Percentiles rank a stretch among this genome's conserved stretches.
phyloP scores from a whole-genome alignment of 2,797 vertebrate species.

The Parauchenoglanis punctatus region DNA sequence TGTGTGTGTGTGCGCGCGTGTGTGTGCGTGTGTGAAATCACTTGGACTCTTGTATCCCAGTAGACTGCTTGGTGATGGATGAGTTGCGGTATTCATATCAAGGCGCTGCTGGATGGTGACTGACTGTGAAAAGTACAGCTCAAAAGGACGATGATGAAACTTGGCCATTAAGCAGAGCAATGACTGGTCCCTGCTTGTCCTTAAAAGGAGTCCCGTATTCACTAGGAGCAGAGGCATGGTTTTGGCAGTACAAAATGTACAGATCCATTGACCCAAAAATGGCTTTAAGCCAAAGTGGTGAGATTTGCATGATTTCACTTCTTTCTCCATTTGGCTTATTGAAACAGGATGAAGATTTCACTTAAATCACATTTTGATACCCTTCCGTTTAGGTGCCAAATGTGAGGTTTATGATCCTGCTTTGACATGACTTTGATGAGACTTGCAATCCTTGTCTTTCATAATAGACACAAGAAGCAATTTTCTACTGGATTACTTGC shows the following conservation, averaged over 20 bases:
- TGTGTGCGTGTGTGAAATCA: slow-evolving; percentile 39
- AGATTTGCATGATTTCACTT: slow-evolving; percentile 16
- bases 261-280: slow-evolving; percentile 24
- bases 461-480: not conserved
- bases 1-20: slow-evolving; percentile 30
- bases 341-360: slow-evolving; percentile 2
- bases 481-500: not conserved
- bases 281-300: slow-evolving; percentile 23
- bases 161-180: slow-evolving; percentile 46
- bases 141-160: slow-evolving; percentile 51
- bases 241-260: slow-evolving; percentile 34
- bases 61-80: slow-evolving; percentile 67
- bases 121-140: slow-evolving; percentile 48
- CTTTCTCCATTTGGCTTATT: slow-evolving; percentile 21
- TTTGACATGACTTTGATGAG: slow-evolving; percentile 36
- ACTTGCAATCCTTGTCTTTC: not conserved
- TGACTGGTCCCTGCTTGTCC: slow-evolving; percentile 41
- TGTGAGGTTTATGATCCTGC: slow-evolving; percentile 43
- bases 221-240: slow-evolving; percentile 13
- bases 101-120: slow-evolving; percentile 57
- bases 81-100: slow-evolving; percentile 56
- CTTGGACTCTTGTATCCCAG: slow-evolving; percentile 62
- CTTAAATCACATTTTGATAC: slow-evolving; percentile 41
- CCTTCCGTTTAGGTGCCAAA: slow-evolving; percentile 48
- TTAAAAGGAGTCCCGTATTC: slow-evolving; percentile 28